Evolutionary conservation across 2,797 vertebrate genomes (phyloP).

Genomic region (Crypturellus tataupa): DNA sequence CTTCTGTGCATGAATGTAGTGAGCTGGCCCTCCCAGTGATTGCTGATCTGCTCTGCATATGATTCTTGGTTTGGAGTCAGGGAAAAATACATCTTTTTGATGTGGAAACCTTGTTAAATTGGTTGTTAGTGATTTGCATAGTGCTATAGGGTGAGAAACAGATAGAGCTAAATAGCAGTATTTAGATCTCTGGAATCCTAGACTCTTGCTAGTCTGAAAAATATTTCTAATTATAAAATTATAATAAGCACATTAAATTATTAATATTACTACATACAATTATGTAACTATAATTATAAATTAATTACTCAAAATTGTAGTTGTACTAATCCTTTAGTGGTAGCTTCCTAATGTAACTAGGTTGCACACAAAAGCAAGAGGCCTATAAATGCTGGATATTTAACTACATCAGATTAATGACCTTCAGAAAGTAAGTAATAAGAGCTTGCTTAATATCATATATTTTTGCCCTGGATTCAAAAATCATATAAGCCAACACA

Average conservation of each 20-base stretch:
- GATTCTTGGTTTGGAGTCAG: not conserved
- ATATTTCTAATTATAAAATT: not conserved
- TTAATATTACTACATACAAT: not conserved
- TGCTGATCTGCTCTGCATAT: not conserved
- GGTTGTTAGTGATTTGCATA: not conserved
- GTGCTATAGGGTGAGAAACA: fast-evolving
- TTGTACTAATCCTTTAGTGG: not conserved
- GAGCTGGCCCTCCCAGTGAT: not conserved
- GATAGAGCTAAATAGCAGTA: not conserved
- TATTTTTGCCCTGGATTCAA: not conserved
- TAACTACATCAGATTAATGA: not conserved
- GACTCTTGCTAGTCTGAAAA: not conserved
- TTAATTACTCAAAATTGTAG: not conserved
- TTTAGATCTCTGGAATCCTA: not conserved
- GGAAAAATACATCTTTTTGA: not conserved
- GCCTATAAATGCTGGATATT: not conserved
- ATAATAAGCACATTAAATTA: not conserved
- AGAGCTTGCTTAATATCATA: not conserved
- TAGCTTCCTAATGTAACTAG: not conserved
- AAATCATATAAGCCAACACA: not conserved
- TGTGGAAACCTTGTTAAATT: not conserved
- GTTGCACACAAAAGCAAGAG: not conserved
- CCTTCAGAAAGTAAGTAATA: not conserved
- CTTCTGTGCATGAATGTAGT: fast-evolving
- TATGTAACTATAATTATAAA: not conserved